These are phyloP conservation scores for Neotoma lepida DNA, from an alignment of 2,113 vertebrate genomes.

Conservation along the genomic window DNA sequence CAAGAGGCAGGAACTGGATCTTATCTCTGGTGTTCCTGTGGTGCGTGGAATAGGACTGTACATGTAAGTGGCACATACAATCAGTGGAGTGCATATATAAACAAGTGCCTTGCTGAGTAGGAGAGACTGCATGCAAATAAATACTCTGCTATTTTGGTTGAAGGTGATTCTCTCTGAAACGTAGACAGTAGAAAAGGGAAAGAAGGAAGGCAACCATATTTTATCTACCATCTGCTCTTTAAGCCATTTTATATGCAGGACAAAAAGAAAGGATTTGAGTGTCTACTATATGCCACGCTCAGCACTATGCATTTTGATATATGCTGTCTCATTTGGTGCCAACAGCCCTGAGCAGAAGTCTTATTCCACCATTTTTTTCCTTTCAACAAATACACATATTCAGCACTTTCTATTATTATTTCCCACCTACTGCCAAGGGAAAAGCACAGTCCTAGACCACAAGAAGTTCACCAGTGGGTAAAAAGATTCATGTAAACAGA, in stretches of 20 bases:
- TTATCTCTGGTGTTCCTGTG: neutral
- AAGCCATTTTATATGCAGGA: neutral
- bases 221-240: neutral
- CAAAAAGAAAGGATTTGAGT: neutral
- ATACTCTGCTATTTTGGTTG: neutral
- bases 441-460: neutral
- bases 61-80: neutral
- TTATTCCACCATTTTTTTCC: neutral
- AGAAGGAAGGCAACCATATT: neutral
- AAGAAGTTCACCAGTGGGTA: neutral
- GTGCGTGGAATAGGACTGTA: neutral
- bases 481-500: constrained; percentile 42
- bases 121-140: constrained; percentile 27
- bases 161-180: neutral
- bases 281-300: neutral
- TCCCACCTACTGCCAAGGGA: constrained; percentile 21
- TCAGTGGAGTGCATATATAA: neutral
- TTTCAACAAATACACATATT: constrained; percentile 26
- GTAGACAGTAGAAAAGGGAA: neutral
- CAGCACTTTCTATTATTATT: constrained; percentile 39
- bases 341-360: neutral
- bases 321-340: constrained; percentile 1
- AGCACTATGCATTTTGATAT: neutral
- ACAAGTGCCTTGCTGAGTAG: neutral
- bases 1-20: constrained; percentile 37